Base-by-base conservation (phyloP, 2,113 vertebrate species). In the Callopanchax toddi region DNA sequence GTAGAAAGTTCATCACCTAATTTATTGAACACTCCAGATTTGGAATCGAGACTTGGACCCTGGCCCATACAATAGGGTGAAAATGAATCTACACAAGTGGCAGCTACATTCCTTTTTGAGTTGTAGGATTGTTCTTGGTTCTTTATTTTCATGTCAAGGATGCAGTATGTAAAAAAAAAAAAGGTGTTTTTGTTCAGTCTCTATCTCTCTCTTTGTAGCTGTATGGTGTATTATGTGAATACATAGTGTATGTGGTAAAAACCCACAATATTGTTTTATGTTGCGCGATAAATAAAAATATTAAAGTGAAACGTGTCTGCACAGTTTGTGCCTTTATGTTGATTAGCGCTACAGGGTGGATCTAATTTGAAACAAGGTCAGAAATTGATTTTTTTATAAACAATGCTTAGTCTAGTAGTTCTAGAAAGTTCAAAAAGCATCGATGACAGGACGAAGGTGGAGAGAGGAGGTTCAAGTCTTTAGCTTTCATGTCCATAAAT, bases 221-320 rank as follows among this genome's bases (percentile, higher is more conserved):
- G 92, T 93, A 89, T 91, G 90, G 92, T 93, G 92, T 92, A 92
- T 92, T 87, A 92, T 93, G 92, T 93, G 92, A 93, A 93, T 92
- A 92, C 90, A 93, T 93, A 92, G 92, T 91, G 91, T 93, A 92
- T 92, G 92, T 93, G 92, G 91, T 89, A 16, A 52, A 54, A 87
- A 88, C 52, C 91, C 91, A 93, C 91, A 86, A 90, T 92, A 92
- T 92, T 93, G 91, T 93, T 93, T 93, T 92, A 92, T 93, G 94
- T 94, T 93, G 89, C 86, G 87, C 83, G 85, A 92, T 90, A 89
- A 90, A 92, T 87, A 92, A 89, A 90, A 64, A 87, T 73, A 92
- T 85, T 89, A 88, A 91, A 90, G 91, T 93, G 87, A 91, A 70
- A 79, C 17, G 10, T 72, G 73, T 71, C 86, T 39, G 18, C 25